Evolutionary conservation across 2,797 vertebrate species (phyloP).

Genomic region (Tolypeutes matacus): DNA sequence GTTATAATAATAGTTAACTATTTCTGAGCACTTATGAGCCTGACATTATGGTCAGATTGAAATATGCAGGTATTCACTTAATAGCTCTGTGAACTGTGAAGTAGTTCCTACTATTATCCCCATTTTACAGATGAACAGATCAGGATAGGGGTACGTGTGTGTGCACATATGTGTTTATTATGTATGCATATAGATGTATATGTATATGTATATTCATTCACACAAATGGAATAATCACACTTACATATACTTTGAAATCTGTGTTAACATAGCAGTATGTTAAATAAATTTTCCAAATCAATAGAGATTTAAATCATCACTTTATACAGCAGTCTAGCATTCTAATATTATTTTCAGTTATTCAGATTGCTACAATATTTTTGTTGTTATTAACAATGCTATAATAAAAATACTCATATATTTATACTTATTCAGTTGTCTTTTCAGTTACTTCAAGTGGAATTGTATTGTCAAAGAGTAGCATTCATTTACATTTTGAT

Average conservation of each 20-base stretch:
- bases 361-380: background rate
- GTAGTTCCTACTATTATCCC: background rate
- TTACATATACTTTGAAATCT: constrained; percentile 29
- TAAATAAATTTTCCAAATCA: background rate
- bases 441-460: constrained; percentile 16
- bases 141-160: background rate
- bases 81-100: background rate
- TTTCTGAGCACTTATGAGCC: background rate
- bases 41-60: background rate
- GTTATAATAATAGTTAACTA: background rate
- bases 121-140: background rate
- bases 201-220: background rate
- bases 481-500: constrained; percentile 16
- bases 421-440: background rate
- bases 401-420: background rate
- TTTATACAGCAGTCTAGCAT: background rate
- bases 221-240: background rate
- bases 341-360: background rate
- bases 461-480: background rate
- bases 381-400: background rate
- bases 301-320: background rate
- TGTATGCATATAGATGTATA: background rate
- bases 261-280: background rate
- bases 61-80: constrained; percentile 1
- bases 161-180: background rate